Evolutionary conservation across 2,797 vertebrate genomes (phyloP).

Genomic region (Amniataba percoides): DNA sequence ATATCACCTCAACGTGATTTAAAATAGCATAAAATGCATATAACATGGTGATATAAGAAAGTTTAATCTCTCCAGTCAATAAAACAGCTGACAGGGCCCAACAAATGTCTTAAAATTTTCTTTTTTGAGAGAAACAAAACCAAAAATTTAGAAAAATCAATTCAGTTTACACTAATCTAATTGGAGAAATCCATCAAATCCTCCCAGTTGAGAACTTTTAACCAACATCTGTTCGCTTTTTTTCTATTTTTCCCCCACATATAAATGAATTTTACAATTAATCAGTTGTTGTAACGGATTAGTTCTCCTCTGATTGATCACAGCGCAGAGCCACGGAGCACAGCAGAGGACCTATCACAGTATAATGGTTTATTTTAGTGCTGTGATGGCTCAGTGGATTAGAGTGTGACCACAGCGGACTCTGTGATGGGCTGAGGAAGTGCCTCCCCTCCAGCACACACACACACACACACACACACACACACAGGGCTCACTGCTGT

Average conservation of each 20-base stretch:
- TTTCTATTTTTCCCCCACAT: background rate
- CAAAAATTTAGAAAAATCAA: no score
- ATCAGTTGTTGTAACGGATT: conserved; percentile 18
- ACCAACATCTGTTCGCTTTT: background rate
- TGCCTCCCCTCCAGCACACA: conserved; percentile 16
- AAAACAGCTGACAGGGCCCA: no score
- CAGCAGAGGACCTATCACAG: conserved; percentile 51
- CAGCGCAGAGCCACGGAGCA: background rate
- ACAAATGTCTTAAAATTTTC: background rate
- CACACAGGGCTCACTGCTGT: conserved; percentile 72
- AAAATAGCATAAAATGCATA: no score
- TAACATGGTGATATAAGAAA: no score
- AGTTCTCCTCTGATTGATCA: conserved; percentile 29
- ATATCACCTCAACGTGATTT: no score
- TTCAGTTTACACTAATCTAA: background rate
- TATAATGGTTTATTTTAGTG: conserved; percentile 75
- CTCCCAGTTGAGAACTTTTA: background rate
- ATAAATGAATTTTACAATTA: conserved; percentile 13
- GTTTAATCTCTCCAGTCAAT: no score
- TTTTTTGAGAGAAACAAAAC: background rate
- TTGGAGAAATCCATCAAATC: conserved; percentile 3
- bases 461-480: no score
- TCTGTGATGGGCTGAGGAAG: conserved; percentile 74
- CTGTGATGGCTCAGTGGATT: conserved; percentile 77
- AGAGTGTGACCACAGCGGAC: conserved; percentile 72